Percentiles rank a stretch among this genome's conserved stretches.
Conservation (phyloP, 2,113 vertebrate genomes). For the Tupaia chinensis region DNA sequence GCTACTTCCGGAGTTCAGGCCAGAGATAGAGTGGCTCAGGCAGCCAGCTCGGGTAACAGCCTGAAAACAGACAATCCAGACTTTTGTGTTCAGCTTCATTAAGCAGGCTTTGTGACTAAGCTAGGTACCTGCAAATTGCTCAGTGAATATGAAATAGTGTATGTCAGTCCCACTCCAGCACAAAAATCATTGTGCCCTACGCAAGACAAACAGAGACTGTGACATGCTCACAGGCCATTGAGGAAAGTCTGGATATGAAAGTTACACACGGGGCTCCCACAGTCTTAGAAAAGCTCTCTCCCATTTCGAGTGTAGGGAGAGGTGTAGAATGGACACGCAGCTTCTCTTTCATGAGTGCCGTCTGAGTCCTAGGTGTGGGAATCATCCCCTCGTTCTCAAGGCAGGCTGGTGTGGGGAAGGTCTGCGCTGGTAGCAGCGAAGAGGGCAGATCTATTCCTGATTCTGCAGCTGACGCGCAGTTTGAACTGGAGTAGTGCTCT, state of each 20-base stretch:
- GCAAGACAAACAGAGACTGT: background rate
- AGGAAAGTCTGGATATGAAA: background rate
- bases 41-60: constrained; percentile 33
- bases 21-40: background rate
- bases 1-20: background rate
- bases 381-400: background rate
- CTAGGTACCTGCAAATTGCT: constrained; percentile 37
- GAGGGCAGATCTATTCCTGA: constrained; percentile 23
- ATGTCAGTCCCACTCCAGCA: background rate
- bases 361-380: background rate
- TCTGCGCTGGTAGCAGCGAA: background rate
- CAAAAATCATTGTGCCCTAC: background rate
- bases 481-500: constrained; percentile 50
- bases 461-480: background rate
- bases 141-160: constrained; percentile 51
- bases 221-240: background rate
- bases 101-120: constrained; percentile 30
- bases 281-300: background rate
- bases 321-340: background rate
- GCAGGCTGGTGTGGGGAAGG: background rate
- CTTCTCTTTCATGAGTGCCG: background rate
- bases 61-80: constrained; percentile 54
- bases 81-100: constrained; percentile 57
- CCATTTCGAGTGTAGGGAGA: background rate
- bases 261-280: background rate